These are phyloP conservation scores for Agelastica alni DNA, from an alignment of 2,888 invertebrate genomes.

Conservation along the genomic window DNA sequence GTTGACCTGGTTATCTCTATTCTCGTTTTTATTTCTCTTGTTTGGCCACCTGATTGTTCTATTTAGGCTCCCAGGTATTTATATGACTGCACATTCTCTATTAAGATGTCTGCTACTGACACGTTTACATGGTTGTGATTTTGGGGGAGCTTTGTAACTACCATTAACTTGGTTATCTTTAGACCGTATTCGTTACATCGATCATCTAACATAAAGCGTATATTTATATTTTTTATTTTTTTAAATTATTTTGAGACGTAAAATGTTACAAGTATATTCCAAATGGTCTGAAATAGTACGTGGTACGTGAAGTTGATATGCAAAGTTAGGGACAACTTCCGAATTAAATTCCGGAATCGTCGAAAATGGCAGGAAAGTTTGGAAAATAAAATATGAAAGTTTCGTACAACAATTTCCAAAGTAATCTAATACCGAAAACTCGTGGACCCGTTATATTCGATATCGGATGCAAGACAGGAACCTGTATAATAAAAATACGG, in stretches of 20 bases:
- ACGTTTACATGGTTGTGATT: too few species aligned
- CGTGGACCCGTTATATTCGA: slow-evolving; percentile 40
- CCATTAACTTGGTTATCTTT: too few species aligned
- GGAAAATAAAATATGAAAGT: slow-evolving; percentile 38
- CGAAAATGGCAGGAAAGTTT: slow-evolving; percentile 30
- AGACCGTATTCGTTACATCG: too few species aligned
- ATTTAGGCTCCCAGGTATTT: too few species aligned
- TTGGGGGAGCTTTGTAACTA: too few species aligned
- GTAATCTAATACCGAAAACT: slow-evolving; percentile 43
- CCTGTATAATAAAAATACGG: slow-evolving; percentile 39
- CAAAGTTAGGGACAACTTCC: slow-evolving; percentile 27
- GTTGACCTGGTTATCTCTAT: too few species aligned
- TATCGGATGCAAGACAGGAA: slow-evolving; percentile 38
- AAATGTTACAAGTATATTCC: slow-evolving; percentile 8
- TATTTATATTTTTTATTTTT: background rate
- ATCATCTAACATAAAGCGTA: too few species aligned
- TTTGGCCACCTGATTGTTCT: too few species aligned
- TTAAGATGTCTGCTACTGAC: too few species aligned
- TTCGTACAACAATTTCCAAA: slow-evolving; percentile 40
- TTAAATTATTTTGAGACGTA: too few species aligned
- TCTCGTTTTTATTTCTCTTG: too few species aligned
- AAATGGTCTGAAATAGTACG: slow-evolving; percentile 22
- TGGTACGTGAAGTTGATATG: slow-evolving; percentile 23
- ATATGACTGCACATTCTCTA: too few species aligned
- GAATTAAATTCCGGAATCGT: slow-evolving; percentile 28